Conservation (phyloP, 2,888 invertebrate genomes). For the Plusia festucae region DNA sequence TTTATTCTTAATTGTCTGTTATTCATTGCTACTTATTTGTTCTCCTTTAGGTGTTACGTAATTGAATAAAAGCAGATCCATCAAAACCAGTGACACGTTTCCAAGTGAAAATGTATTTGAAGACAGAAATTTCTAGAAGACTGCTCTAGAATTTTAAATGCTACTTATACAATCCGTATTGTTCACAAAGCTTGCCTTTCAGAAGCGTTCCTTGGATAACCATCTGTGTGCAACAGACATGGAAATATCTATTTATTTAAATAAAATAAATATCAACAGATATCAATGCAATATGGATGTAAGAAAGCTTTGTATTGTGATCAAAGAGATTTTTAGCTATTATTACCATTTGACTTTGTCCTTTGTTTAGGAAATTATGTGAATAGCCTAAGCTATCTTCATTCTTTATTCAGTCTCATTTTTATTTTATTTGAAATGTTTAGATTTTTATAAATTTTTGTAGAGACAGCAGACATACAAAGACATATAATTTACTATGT, state of each 20-base stretch:
- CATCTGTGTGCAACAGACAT: neutral
- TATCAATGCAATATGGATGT: neutral
- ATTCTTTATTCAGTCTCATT: no score
- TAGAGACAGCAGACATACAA: no score
- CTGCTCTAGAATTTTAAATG: slow-evolving; percentile 3
- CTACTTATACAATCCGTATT: neutral
- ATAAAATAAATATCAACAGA: neutral
- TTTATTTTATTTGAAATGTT: no score
- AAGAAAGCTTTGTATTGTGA: neutral
- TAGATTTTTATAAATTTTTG: no score
- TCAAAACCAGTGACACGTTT: neutral
- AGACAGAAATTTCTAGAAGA: neutral
- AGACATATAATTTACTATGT: no score
- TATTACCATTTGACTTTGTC: neutral
- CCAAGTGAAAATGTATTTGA: neutral
- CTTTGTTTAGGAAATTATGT: no score
- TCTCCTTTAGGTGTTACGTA: neutral
- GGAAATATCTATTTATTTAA: no score
- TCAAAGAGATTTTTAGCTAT: neutral
- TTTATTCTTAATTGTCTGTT: neutral
- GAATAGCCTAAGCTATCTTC: no score
- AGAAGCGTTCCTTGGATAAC: neutral
- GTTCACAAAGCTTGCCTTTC: slow-evolving; percentile 4
- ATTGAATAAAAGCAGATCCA: neutral
- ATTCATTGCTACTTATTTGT: neutral